phyloP scores from a whole-genome alignment of 2,797 vertebrate genomes.

The Sebastolobus altivelis region DNA sequence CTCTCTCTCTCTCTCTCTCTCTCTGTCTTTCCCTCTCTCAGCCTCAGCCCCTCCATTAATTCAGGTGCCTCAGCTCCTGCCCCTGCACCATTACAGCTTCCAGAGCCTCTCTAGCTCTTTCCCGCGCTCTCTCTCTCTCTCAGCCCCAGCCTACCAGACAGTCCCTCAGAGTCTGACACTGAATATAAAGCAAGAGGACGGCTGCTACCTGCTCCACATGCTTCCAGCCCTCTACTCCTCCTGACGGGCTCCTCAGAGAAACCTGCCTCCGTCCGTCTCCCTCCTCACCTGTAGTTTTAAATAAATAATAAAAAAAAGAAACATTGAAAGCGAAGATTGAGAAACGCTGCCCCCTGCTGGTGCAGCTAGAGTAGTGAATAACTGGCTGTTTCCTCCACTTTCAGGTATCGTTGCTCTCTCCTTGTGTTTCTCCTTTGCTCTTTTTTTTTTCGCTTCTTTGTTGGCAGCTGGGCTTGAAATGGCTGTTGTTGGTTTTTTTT shows the following conservation, averaged over 20 bases:
- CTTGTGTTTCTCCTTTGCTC: constrained; percentile 45
- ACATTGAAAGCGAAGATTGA: constrained; percentile 60
- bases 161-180: constrained; percentile 82
- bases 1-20: constrained; percentile 2
- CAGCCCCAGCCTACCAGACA: constrained; percentile 76
- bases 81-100: constrained; percentile 76
- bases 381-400: constrained; percentile 31
- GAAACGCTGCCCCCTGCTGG: constrained; percentile 83
- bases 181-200: constrained; percentile 84
- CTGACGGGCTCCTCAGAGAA: constrained; percentile 74
- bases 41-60: constrained; percentile 73
- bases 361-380: constrained; percentile 40
- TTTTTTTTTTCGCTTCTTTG: constrained; percentile 23
- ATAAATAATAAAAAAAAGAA: constrained; percentile 1
- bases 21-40: constrained; percentile 37
- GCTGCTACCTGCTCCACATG: constrained; percentile 82
- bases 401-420: constrained; percentile 56
- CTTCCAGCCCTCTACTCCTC: constrained; percentile 77
- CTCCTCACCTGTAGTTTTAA: constrained; percentile 78
- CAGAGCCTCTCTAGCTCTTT: constrained; percentile 64
- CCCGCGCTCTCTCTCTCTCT: constrained; percentile 48
- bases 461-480: constrained; percentile 26
- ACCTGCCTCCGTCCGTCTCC: constrained; percentile 68
- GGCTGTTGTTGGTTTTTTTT: constrained; percentile 8
- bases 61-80: constrained; percentile 76